A percentile compares a stretch with the other conserved stretches of the same genome.
These are phyloP conservation scores for Lipophrys pholis DNA, from an alignment of 2,113 vertebrate genomes.

Conservation along the genomic window DNA sequence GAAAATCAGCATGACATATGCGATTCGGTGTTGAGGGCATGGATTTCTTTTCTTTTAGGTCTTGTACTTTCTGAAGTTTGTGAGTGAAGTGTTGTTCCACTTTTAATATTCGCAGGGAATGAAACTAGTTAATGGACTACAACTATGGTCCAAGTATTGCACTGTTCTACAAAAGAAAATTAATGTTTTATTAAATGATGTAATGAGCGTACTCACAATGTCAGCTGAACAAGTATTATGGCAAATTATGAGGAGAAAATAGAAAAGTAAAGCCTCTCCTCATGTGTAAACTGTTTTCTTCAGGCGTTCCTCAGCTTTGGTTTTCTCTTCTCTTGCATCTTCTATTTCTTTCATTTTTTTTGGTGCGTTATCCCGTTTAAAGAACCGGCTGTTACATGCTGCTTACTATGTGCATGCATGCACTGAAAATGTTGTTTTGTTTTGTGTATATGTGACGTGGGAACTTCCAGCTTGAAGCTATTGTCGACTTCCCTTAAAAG, in stretches of 20 bases:
- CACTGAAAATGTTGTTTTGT: not conserved
- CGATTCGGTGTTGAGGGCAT: conserved; percentile 31
- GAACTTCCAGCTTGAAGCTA: not conserved
- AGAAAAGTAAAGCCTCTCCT: not conserved
- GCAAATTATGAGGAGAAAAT: not conserved
- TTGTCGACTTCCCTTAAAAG: not conserved
- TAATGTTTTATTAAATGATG: no score
- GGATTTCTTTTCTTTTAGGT: conserved; percentile 9
- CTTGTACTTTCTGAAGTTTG: not conserved
- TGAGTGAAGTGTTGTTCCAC: not conserved
- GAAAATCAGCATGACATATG: conserved; percentile 35
- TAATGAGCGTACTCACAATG: no score
- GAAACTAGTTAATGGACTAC: no score
- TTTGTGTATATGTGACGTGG: not conserved
- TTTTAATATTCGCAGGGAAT: not conserved
- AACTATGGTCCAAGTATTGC: no score
- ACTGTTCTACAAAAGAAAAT: no score
- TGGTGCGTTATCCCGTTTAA: not conserved
- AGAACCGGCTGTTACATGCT: not conserved
- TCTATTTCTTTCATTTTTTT: not conserved
- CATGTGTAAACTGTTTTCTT: not conserved
- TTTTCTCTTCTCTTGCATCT: conserved; percentile 3
- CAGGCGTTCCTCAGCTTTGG: not conserved
- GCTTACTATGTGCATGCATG: not conserved
- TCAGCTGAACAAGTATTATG: not conserved